Evolutionary conservation across 2,113 vertebrate genomes (phyloP), one percentile per base, ranked within the genome.

Genomic region (Colinus virginianus): DNA sequence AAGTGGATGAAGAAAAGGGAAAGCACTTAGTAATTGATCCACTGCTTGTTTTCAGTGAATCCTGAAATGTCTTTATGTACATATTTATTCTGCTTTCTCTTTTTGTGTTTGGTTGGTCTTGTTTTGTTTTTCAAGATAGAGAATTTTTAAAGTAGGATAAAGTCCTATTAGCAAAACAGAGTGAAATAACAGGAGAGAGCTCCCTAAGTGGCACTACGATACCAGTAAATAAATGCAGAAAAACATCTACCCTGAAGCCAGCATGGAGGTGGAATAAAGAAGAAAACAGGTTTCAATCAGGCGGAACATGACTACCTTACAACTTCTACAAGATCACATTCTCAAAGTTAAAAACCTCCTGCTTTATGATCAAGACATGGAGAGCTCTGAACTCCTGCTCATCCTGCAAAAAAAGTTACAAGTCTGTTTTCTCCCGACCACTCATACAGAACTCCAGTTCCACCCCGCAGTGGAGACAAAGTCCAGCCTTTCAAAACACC

Each of bases 1-100:
- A 93, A 75, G 64, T 20, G 43, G 48, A 48, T 34, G 13, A 91
- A 40, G 16, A 79, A 76, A 55, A 80, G 45, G 55, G 25, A 68
- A 83, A 8, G 77, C 21, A 93, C 69, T 96, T 84, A 94, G 86
- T 90, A 84, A 90, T 75, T 93, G 68, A 94, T 91, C 61, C 40
- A 78, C 19, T 28, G n/a, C 45, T 85, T 84, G 75, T 49, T 88
- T 84, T 66, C 76, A 62, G 38, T 42, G 87, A 91, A 87, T 87
- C 85, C 56, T 61, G 18, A 74, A 67, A 61, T 5, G 4, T 49
- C 43, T 87, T 90, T 62, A 56, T 55, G 46, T 30, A 59, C 18
- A 5, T 43, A 17, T 67, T 90, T 94, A 38, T 17, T 87, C 83
- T 74, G 38, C 25, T 74, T 88, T 94, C 76, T 25, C 28, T 90